Evolutionary conservation across 2,888 invertebrate genomes (phyloP).

Genomic region (Athalia cordata): DNA sequence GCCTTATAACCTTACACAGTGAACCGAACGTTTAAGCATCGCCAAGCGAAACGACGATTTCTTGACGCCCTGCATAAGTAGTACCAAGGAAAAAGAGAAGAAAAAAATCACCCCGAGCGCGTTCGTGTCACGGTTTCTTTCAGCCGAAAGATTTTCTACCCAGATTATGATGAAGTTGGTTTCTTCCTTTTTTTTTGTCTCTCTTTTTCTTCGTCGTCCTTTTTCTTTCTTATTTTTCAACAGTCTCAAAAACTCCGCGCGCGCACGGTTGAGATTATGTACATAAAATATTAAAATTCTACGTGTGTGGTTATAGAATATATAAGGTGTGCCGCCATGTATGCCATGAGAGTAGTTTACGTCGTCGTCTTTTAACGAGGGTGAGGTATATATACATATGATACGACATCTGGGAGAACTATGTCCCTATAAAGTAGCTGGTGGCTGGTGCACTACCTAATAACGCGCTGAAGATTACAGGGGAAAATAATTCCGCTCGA

Average conservation of each 20-base stretch:
- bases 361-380: background rate
- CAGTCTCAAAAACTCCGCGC: background rate
- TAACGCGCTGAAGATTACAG: constrained; percentile 4
- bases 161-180: background rate
- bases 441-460: background rate
- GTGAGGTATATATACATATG: background rate
- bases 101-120: constrained; percentile 6
- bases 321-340: no score
- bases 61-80: constrained; percentile 23
- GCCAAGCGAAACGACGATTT: constrained; percentile 21
- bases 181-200: background rate
- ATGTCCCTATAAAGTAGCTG: background rate
- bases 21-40: constrained; percentile 29
- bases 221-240: background rate
- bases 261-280: background rate
- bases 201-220: background rate
- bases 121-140: background rate
- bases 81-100: no score
- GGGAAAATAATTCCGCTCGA: constrained; percentile 28
- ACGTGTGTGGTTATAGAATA: background rate
- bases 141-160: constrained; percentile 17
- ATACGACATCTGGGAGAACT: background rate
- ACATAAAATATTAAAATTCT: background rate
- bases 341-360: no score
- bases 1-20: constrained; percentile 4